Base-by-base conservation (phyloP, 2,888 invertebrate species). In the Mystacides longicornis region DNA sequence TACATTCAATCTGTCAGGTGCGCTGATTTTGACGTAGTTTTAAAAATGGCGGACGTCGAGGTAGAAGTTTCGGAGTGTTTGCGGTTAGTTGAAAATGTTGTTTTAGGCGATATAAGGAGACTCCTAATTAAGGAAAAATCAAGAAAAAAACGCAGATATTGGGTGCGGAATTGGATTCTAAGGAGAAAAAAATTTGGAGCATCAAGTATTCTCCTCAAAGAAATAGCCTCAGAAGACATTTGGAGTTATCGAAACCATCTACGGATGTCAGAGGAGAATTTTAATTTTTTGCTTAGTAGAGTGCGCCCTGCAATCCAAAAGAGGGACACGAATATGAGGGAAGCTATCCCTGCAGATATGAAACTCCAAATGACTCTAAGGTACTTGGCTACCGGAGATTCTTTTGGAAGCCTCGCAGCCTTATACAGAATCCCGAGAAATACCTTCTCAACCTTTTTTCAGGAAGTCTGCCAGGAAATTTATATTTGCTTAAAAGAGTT, bases 361-460 rank as follows among this genome's bases (percentile, higher is more conserved):
- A 57, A 57, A 51, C 50, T 57, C 50, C 54, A 54, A 57, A 48
- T 57, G 42, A 57, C 56, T 9, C 19, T 57, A 51, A 52, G 58
- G 16, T 49, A 23, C 22, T 31, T 49, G 54, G 59, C 54, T 49
- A 52, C 56, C 14, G 56, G 59, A 31, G 56, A 59, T 56, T 59
- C 54, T 49, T 59, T 56, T 51, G 27, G 20, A 51, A 51, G 56
- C 48, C 46, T 56, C 9, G 11, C 16, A 23, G 11, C 18, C 23
- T 7, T 16, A 5, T 49, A 27, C 16, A 3, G 49, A 49, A 19
- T 49, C 9, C 18, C 23, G 14, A 23, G 9, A 16, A 23, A 16
- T 23, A 31, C 49, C 27, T 11, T 49, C n/a, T 23, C 23, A 23
- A 23, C 19, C 3, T 19, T 49, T 16, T n/a, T 23, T 5, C 27